Base-by-base conservation (phyloP, 2,888 invertebrate genomes). In the Eupithecia subfuscata region DNA sequence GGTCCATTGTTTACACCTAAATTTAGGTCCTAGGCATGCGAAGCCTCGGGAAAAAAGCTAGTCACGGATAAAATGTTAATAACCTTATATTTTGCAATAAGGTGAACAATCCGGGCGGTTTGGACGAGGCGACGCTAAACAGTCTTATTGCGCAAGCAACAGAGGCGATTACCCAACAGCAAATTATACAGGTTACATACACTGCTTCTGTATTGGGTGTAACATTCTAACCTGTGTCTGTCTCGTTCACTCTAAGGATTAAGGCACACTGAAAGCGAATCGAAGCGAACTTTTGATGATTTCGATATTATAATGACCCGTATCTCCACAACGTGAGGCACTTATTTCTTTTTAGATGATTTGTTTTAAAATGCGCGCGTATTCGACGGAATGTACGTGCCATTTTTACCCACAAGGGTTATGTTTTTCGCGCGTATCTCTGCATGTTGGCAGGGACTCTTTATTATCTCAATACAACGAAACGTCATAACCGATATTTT, bases 151-250 rank as follows among this genome's bases (percentile, higher is more conserved):
- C 95, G 69, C 95, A 95, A 87, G 95, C 95, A 83, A 95, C 94
- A 87, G 95, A 95, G 89, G 95, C 95, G 87, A 94, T 95, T 87
- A 92, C 93, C 70, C 95, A 95, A 91, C 95, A 95, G 87, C 95
- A 95, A 89, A 94, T 94, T 73, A 95, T 95, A 84, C 95, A 95
- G 95, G 95, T 95, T 92, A 91, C 40, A 69, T 70, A 77, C 64
- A 69, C 64, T 30, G 65, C 64, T 69, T 68, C 25, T 60, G 40
- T 75, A 52, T 70, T 74, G 71, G 74, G 74, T 70, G 75, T 37
- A 40, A 74, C 74, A 76, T 76, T 64, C 72, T 78, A 78, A 78
- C 74, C 48, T 72, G 4, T 70, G n/a, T 75, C 74, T 75, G 37
- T 78, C 74, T 74, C 43, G 52, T 45, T 72, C 70, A 69, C 75